phyloP scores from a whole-genome alignment of 1,140 invertebrate genomes.

The Anthonomus grandis region DNA sequence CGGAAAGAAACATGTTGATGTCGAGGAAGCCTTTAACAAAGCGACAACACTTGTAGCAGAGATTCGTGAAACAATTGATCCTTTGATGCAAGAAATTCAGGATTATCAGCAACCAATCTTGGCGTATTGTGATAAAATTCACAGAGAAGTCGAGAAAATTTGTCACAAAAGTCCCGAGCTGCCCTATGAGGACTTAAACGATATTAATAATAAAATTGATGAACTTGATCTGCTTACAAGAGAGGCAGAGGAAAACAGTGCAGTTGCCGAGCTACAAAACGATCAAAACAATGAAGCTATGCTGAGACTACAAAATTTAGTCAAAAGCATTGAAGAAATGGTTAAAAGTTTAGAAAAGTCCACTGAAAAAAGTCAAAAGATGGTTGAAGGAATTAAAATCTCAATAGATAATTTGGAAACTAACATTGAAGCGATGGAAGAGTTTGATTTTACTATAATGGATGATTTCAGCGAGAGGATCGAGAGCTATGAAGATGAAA shows the following conservation, averaged over 20 bases:
- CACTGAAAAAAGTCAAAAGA: constrained; percentile 20
- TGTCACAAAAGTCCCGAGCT: constrained; percentile 13
- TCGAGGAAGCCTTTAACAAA: constrained; percentile 34
- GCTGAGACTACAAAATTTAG: constrained; percentile 2
- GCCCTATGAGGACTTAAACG: constrained; percentile 21
- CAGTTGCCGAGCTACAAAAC: constrained; percentile 28
- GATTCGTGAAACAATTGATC: constrained; percentile 31
- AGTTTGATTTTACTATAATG: constrained; percentile 21
- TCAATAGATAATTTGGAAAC: constrained; percentile 15
- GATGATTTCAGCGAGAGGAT: constrained; percentile 24
- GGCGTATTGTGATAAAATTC: constrained; percentile 27
- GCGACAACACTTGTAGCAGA: constrained; percentile 31
- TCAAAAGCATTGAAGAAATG: constrained; percentile 14
- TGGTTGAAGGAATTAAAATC: constrained; percentile 20
- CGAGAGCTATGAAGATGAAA: constrained; percentile 11
- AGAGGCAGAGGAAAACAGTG: constrained; percentile 12
- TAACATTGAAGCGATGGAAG: constrained; percentile 18
- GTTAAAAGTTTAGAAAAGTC: constrained; percentile 21
- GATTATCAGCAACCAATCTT: constrained; percentile 18
- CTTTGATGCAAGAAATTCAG: constrained; percentile 13
- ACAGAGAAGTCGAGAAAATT: constrained; percentile 23
- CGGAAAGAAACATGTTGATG: constrained; percentile 36
- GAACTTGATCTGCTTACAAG: constrained; percentile 22
- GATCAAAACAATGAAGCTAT: constrained; percentile 16
- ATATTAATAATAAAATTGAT: constrained; percentile 32